A percentile compares a stretch with the other conserved stretches of the same genome.
Conservation (phyloP, 2,888 invertebrate species). For the Leptopilina myrica region DNA sequence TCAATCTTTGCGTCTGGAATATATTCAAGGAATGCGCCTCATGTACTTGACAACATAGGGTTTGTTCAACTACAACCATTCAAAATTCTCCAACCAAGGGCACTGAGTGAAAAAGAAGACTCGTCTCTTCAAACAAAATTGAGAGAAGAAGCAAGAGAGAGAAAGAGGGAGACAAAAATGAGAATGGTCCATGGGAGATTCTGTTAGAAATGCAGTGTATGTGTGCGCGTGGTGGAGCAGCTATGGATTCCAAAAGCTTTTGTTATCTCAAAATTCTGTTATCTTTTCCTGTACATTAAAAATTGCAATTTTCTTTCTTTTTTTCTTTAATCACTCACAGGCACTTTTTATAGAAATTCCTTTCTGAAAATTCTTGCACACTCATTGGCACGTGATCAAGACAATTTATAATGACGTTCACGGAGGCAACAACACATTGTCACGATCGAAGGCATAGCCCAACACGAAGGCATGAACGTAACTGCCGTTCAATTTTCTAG, state of each 20-base stretch:
- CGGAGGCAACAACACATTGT: not conserved
- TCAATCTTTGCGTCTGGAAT: not conserved
- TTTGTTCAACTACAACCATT: not conserved
- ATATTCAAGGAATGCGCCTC: slow-evolving; percentile 10
- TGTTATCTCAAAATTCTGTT: slow-evolving; percentile 1
- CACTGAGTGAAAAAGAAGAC: not conserved
- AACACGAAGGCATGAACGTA: slow-evolving; percentile 50
- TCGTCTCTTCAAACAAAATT: not conserved
- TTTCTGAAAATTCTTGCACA: slow-evolving; percentile 14
- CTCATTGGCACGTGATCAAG: slow-evolving; percentile 31
- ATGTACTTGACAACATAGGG: not conserved
- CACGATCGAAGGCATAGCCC: slow-evolving; percentile 39
- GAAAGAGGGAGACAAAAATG: not conserved
- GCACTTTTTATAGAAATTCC: not conserved
- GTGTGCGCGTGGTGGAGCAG: not conserved
- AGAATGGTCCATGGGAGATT: slow-evolving; percentile 26
- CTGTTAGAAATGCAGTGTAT: not conserved
- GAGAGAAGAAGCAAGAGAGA: not conserved
- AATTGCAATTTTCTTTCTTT: not conserved
- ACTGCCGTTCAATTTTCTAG: slow-evolving; percentile 41
- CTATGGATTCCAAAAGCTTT: not conserved
- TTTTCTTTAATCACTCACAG: not conserved
- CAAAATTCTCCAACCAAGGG: not conserved
- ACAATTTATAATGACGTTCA: slow-evolving; percentile 16
- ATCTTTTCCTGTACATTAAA: not conserved